Percentiles rank a stretch among this genome's conserved stretches.
Conservation (phyloP, 2,113 vertebrate genomes). For the Mastomys coucha region DNA sequence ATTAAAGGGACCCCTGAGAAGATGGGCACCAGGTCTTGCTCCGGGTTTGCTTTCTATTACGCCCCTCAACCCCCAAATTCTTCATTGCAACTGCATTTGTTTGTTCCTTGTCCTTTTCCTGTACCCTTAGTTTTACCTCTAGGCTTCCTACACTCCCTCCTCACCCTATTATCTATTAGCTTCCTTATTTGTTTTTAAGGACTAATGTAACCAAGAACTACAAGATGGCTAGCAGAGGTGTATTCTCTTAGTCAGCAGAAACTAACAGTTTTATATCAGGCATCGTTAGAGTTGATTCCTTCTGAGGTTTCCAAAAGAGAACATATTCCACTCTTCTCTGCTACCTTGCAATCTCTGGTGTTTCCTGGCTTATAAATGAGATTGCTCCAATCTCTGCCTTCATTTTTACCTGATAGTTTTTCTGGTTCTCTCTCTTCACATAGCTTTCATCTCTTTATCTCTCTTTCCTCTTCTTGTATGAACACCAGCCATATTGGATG, state of each 20-base stretch:
- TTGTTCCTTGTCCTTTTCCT: not conserved
- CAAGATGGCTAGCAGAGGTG: not conserved
- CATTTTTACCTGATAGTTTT: not conserved
- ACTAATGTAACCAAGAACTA: not conserved
- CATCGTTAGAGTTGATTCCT: not conserved
- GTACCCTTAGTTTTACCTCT: not conserved
- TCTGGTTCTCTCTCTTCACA: not conserved
- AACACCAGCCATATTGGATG: no score
- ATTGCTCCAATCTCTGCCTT: not conserved
- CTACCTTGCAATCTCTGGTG: not conserved
- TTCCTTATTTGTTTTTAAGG: not conserved
- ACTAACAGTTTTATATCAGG: not conserved
- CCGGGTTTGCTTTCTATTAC: not conserved
- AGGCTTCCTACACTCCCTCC: not conserved
- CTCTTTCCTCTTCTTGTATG: not conserved
- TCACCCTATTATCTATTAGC: not conserved
- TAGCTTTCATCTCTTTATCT: accelerated
- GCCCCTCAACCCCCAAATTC: not conserved
- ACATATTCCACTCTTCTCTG: not conserved
- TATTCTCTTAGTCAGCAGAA: not conserved
- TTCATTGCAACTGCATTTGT: no score
- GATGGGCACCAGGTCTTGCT: not conserved
- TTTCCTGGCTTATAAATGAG: not conserved
- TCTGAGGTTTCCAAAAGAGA: not conserved
- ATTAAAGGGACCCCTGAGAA: not conserved